Percentiles rank a stretch among this genome's conserved stretches.
Conservation (phyloP, 2,888 invertebrate genomes). For the Agelastica alni region DNA sequence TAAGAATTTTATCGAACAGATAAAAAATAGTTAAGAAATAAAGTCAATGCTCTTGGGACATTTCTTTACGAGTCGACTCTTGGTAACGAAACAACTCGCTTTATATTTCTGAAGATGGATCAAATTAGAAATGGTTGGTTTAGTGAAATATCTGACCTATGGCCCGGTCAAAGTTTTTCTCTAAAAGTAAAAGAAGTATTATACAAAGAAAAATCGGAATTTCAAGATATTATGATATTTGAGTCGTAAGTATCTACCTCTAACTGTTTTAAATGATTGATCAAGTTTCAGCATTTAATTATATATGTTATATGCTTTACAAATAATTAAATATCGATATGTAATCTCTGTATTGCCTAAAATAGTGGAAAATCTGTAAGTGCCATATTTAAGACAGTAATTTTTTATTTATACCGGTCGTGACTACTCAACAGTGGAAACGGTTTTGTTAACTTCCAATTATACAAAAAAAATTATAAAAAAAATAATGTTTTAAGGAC, state of each 20-base stretch:
- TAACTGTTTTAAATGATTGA: too few species aligned
- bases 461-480: not conserved
- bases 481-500: constrained; percentile 59
- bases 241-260: constrained; percentile 47
- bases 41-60: not conserved
- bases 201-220: constrained; percentile 77
- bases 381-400: too few species aligned
- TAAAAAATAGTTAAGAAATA: not conserved
- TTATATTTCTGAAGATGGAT: constrained; percentile 44
- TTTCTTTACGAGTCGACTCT: not conserved
- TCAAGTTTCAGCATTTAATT: too few species aligned
- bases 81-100: not conserved
- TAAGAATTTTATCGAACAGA: too few species aligned
- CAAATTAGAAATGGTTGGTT: constrained; percentile 84
- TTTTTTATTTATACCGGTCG: too few species aligned
- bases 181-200: constrained; percentile 81
- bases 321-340: too few species aligned
- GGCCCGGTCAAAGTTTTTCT: constrained; percentile 90
- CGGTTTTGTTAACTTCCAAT: too few species aligned
- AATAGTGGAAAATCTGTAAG: too few species aligned
- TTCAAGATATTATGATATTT: constrained; percentile 79
- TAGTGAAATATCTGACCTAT: constrained; percentile 85
- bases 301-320: too few species aligned
- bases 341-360: too few species aligned
- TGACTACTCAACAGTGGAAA: too few species aligned